phyloP scores from a whole-genome alignment of 2,888 invertebrate genomes.

The Scaeva pyrastri region DNA sequence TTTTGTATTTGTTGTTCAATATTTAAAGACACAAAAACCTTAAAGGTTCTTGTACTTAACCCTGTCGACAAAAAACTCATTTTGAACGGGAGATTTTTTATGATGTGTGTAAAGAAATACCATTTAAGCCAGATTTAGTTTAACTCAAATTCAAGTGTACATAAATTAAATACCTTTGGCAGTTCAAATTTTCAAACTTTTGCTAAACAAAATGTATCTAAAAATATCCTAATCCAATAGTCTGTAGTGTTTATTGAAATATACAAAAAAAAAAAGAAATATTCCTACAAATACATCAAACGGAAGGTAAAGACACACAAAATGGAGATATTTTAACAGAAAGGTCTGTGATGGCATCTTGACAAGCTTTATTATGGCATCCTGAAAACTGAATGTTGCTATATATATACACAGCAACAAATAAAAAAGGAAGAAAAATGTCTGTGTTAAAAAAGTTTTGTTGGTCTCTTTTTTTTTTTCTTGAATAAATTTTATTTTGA shows the following conservation, averaged over 20 bases:
- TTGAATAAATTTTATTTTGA: neutral
- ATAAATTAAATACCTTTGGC: too few relatives aligned
- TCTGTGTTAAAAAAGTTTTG: slow-evolving; percentile 25
- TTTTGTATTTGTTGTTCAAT: too few relatives aligned
- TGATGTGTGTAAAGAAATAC: too few relatives aligned
- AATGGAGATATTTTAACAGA: slow-evolving; percentile 30
- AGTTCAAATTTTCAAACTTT: neutral
- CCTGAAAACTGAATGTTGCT: slow-evolving; percentile 3
- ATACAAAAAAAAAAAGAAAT: neutral
- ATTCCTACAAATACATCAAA: slow-evolving; percentile 39
- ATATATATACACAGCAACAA: neutral
- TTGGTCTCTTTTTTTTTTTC: neutral
- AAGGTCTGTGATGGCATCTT: slow-evolving; percentile 30
- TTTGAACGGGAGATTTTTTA: too few relatives aligned
- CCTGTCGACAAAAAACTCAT: too few relatives aligned
- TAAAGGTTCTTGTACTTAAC: too few relatives aligned
- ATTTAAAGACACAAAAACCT: too few relatives aligned
- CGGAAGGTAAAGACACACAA: slow-evolving; percentile 28
- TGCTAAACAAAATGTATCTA: too few relatives aligned
- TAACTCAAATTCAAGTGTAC: too few relatives aligned
- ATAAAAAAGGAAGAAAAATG: slow-evolving; percentile 14
- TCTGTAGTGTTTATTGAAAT: neutral
- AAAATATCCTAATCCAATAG: neutral
- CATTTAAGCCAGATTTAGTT: too few relatives aligned
- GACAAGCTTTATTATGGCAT: slow-evolving; percentile 27